Base-by-base conservation (phyloP, 2,888 invertebrate species). In the Lottia scabra region DNA sequence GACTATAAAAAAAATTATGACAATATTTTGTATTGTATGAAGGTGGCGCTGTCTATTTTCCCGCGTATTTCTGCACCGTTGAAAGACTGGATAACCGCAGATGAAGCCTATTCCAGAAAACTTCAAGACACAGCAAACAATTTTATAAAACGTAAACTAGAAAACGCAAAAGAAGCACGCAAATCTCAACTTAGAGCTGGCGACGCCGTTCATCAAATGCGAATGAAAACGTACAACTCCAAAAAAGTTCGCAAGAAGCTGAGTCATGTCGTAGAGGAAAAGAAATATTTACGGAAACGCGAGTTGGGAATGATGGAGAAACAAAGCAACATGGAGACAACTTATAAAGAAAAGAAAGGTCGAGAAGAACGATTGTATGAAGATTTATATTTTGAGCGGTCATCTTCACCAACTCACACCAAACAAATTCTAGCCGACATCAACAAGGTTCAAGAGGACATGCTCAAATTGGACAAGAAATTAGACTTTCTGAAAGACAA, bases 1-100 rank as follows among this genome's bases (percentile, higher is more conserved):
- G 71, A 78, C 3, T 84, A 84, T 71, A 70, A 86, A 8, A 69
- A 71, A n/a, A 75, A 80, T 27, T 86, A 84, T 62, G 79, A 78
- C 8, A 77, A 78, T 23, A 77, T 84, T 6, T 69, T 85, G 6
- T 80, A 79, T 43, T 77, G 78, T n/a, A 87, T 87, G 85, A 75
- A 78, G 15, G 74, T 81, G 12, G 71, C 77, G 0, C 68, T 83
- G n/a, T 81, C 83, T 46, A 75, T 80, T 1, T 78, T 87, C 13
- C 75, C 78, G 2, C 63, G 74, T n/a, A 80, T 82, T 6, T 80
- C 78, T 48, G 77, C 81, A 19, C 84, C 84, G 0, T 80, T 86
- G 70, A 84, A 84, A 63, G 78, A 81, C 66, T 86, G 86, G 85
- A 83, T 85, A 2, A 79, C 81, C 15, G 80, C 85, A 0, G 87